phyloP scores from a whole-genome alignment of 2,888 invertebrate genomes.

The Nudaria mundana region DNA sequence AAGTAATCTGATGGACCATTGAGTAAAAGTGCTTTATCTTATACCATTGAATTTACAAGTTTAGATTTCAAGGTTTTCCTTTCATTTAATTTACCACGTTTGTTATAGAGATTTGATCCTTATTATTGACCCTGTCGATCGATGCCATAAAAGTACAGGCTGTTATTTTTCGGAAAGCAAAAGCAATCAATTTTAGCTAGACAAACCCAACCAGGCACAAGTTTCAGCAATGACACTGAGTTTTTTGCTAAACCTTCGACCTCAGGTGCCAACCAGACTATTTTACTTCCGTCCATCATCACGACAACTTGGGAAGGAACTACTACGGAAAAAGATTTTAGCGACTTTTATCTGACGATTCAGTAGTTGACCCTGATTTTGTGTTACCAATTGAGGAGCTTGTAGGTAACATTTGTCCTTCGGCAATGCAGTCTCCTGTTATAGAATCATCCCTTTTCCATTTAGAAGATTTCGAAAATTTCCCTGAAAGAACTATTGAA shows the following conservation, averaged over 20 bases:
- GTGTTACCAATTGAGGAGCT: constrained; percentile 8
- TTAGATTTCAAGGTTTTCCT: no score
- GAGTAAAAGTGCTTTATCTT: no score
- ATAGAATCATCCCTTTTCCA: constrained; percentile 1
- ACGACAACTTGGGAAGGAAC: constrained; percentile 5
- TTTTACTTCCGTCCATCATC: constrained; percentile 4
- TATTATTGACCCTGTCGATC: no score
- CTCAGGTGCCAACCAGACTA: constrained; percentile 5
- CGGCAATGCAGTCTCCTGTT: constrained; percentile 1
- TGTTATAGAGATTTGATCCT: no score
- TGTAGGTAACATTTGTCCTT: constrained; percentile 5
- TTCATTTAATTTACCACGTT: no score
- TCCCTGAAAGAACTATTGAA: constrained; percentile 9
- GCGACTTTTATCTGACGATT: constrained; percentile 9
- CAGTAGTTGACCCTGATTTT: constrained; percentile 10
- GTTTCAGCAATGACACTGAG: not conserved
- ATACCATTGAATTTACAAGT: no score
- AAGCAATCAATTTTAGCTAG: not conserved
- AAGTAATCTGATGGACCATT: no score
- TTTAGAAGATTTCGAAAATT: constrained; percentile 6
- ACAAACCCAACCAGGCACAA: not conserved
- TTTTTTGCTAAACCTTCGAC: constrained; percentile 3
- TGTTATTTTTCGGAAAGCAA: no score
- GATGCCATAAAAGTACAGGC: no score
- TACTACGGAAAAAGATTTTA: constrained; percentile 6